Evolutionary conservation across 2,113 vertebrate genomes (phyloP), one percentile per base, ranked within the genome.

Genomic region (Saguinus midas): DNA sequence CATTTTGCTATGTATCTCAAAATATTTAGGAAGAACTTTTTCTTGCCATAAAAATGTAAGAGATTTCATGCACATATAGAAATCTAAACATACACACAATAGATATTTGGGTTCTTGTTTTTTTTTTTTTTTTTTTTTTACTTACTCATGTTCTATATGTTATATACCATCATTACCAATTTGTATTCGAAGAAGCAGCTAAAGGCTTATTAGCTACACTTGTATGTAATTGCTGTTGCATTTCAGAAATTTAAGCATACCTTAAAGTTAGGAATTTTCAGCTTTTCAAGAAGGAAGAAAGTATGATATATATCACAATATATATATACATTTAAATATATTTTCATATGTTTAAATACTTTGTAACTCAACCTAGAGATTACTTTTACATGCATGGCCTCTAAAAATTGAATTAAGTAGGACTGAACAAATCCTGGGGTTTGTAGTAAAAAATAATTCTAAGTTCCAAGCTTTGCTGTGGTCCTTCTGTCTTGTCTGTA

Each of bases 1-100:
- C 52, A 52, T n/a, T 89, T 96, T 70, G 64, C 98, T 96, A 76
- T 95, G 92, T 97, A 88, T 81, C 87, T 95, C 70, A 91, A 96
- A 92, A 61, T 95, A 94, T 73, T 95, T 86, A 95, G 66, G 50
- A 86, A 95, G 82, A 88, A 94, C 40, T 89, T 95, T 97, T 85
- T 43, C 61, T 91, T 88, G 45, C 57, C 72, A 96, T 88, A 43
- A 91, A 94, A 94, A 37, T 75, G 45, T 50, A 90, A 79, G 32
- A 17, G 40, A 37, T 91, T 85, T 82, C 48, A 23, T 57, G 13
- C 23, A 86, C 61, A 4, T 23, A 21, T 0, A 68, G 5, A 18
- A 91, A 12, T 86, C 57, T 37, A 16, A 64, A 88, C 61, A 68
- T 18, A n/a, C 6, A 29, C 21, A n/a, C 40, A 43, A 25, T 64